Percentiles rank a stretch among this genome's conserved stretches.
Conservation (phyloP, 2,113 vertebrate genomes). For the Psophia crepitans region DNA sequence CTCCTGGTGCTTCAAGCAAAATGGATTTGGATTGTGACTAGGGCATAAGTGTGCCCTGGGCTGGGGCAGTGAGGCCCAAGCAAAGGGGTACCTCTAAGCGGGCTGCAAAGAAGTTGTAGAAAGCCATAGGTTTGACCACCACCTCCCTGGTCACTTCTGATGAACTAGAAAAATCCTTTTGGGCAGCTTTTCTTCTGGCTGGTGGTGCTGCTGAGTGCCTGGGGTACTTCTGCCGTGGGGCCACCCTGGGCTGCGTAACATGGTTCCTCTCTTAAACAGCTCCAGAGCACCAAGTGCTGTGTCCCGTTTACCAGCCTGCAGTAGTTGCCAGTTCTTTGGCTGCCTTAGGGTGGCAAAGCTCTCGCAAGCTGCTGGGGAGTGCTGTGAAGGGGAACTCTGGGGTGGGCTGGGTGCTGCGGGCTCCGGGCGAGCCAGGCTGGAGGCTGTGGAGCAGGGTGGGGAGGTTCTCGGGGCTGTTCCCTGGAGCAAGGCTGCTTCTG, state of each 20-base stretch:
- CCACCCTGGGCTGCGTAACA: not conserved
- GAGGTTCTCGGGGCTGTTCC: not conserved
- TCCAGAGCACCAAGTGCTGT: accelerated
- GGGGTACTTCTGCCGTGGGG: accelerated
- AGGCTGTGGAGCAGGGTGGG: not conserved
- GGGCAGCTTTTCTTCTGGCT: not conserved
- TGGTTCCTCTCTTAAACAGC: accelerated
- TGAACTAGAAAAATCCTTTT: not conserved
- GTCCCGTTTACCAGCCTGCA: not conserved
- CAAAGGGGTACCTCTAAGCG: not conserved
- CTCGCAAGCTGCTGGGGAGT: not conserved
- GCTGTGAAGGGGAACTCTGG: not conserved
- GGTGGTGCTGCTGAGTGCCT: accelerated
- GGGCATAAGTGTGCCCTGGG: not conserved
- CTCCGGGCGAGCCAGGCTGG: not conserved
- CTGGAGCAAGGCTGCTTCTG: not conserved
- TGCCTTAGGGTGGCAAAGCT: not conserved
- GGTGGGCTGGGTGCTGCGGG: not conserved
- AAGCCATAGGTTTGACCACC: not conserved
- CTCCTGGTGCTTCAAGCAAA: not conserved
- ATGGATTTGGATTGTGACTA: accelerated
- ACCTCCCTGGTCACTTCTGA: not conserved
- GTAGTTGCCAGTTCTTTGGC: not conserved
- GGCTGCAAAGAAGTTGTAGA: not conserved
- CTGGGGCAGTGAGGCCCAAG: not conserved